These are phyloP conservation scores for Portevinia maculata DNA, from an alignment of 2,888 invertebrate species.

Conservation along the genomic window DNA sequence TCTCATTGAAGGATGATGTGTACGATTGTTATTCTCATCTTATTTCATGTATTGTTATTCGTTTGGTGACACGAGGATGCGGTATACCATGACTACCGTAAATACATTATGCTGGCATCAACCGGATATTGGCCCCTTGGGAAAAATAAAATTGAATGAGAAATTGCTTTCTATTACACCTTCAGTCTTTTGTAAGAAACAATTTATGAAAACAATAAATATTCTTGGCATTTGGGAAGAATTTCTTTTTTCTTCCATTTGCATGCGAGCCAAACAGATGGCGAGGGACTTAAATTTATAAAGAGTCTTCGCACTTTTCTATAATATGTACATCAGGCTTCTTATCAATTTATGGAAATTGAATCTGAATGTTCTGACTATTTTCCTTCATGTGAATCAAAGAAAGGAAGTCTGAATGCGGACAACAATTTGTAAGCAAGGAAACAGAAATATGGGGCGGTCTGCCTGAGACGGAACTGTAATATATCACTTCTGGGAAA, in stretches of 20 bases:
- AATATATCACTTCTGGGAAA: no score
- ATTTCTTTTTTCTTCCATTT: not conserved
- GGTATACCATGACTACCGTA: conserved; percentile 11
- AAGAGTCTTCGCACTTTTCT: not conserved
- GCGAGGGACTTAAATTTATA: not conserved
- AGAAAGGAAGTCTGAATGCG: no score
- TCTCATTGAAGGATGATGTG: conserved; percentile 48
- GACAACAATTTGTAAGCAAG: no score
- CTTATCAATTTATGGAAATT: no score
- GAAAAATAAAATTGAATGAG: conserved; percentile 54
- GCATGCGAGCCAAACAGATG: not conserved
- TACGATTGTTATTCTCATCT: conserved; percentile 23
- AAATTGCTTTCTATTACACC: conserved; percentile 49
- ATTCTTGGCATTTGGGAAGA: conserved; percentile 1
- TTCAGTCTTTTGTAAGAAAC: not conserved
- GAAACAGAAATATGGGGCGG: no score
- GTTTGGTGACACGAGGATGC: conserved; percentile 15
- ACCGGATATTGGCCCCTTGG: conserved; percentile 45
- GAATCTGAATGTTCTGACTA: no score
- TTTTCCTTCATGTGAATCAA: no score
- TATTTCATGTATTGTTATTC: not conserved
- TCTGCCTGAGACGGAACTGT: no score
- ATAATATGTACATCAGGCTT: no score
- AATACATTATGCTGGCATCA: conserved; percentile 12
- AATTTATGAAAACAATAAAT: not conserved